These are phyloP conservation scores for Tigriopus japonicus DNA, from an alignment of 1,140 invertebrate species.

Conservation along the genomic window DNA sequence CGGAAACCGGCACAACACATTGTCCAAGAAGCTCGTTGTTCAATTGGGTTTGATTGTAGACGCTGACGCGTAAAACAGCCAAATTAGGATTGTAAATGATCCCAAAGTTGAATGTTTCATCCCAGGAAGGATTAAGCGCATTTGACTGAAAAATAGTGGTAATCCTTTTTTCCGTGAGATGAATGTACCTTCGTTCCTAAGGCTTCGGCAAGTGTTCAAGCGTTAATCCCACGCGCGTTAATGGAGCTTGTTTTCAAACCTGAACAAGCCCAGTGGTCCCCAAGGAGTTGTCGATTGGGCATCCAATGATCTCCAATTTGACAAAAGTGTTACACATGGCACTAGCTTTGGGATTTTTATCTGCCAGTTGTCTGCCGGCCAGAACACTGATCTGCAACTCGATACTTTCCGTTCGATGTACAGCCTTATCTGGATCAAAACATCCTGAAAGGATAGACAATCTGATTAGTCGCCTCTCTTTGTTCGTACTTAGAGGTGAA, in stretches of 20 bases:
- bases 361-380: not conserved
- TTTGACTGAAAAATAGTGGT: not conserved
- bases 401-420: not conserved
- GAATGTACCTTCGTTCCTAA: too few relatives aligned
- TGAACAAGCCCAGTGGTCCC: not conserved
- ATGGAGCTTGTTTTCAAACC: too few relatives aligned
- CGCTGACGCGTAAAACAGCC: not conserved
- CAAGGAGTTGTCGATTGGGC: not conserved
- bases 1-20: not conserved
- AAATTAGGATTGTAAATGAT: slow-evolving; percentile 1
- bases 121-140: slow-evolving; percentile 3
- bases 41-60: slow-evolving; percentile 4
- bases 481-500: too few relatives aligned
- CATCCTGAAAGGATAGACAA: not conserved
- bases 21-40: not conserved
- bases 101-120: slow-evolving; percentile 9
- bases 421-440: not conserved
- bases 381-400: not conserved
- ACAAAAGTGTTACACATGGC: slow-evolving; percentile 2
- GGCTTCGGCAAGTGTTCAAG: too few relatives aligned
- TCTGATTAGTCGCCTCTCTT: not conserved
- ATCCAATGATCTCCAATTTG: slow-evolving; percentile 9
- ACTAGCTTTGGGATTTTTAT: not conserved
- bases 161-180: too few relatives aligned
- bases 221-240: too few relatives aligned